phyloP scores from a whole-genome alignment of 2,113 vertebrate species.

The Dipodomys ordii region DNA sequence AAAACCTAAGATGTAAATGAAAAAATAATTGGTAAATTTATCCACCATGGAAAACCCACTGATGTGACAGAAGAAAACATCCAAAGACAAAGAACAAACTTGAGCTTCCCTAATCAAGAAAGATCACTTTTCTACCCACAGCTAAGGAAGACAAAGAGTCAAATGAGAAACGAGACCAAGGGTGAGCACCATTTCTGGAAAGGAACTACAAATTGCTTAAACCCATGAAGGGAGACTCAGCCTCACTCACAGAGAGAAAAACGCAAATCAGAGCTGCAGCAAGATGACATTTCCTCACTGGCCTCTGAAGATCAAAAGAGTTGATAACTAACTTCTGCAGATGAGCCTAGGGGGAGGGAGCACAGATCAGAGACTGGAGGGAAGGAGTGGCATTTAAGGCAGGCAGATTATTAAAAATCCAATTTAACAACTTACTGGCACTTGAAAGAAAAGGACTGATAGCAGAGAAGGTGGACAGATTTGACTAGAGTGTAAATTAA shows the following conservation, averaged over 20 bases:
- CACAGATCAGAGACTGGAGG: slow-evolving; percentile 45
- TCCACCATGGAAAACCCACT: background rate
- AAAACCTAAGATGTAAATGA: slow-evolving; percentile 15
- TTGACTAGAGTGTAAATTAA: slow-evolving; percentile 59
- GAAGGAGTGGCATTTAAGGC: slow-evolving; percentile 64
- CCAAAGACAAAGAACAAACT: slow-evolving; percentile 7
- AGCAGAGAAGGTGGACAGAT: slow-evolving; percentile 50
- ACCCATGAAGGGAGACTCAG: background rate
- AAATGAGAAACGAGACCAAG: slow-evolving; percentile 33
- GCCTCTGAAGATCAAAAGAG: slow-evolving; percentile 52
- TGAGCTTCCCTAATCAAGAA: background rate
- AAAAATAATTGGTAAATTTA: slow-evolving; percentile 13
- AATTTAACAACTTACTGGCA: slow-evolving; percentile 68
- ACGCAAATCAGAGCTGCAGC: slow-evolving; percentile 45
- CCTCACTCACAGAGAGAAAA: background rate
- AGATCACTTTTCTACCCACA: background rate
- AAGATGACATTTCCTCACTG: background rate
- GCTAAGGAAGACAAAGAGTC: slow-evolving; percentile 1
- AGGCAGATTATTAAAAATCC: slow-evolving; percentile 70
- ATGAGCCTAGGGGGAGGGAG: background rate
- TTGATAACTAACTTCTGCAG: background rate
- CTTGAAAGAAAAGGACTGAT: slow-evolving; percentile 69
- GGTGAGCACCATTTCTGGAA: background rate
- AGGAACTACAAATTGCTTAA: slow-evolving; percentile 12
- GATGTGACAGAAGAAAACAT: background rate